phyloP scores from a whole-genome alignment of 2,888 invertebrate genomes.

The Orthosia gracilis region DNA sequence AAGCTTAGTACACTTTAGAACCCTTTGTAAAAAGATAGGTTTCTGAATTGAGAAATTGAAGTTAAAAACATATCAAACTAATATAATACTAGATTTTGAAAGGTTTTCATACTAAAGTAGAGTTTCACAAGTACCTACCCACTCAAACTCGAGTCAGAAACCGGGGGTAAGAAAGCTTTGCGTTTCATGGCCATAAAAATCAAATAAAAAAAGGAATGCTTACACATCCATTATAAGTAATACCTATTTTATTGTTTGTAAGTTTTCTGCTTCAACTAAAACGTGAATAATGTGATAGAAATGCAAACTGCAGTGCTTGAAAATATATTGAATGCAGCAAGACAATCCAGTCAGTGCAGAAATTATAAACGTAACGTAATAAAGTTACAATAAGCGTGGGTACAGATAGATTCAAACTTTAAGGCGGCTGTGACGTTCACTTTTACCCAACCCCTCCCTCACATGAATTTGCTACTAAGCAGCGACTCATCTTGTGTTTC shows the following conservation, averaged over 20 bases:
- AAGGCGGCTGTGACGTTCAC: no score
- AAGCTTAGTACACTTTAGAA: not conserved
- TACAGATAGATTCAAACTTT: no score
- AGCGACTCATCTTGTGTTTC: no score
- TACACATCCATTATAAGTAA: not conserved
- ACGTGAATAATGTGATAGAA: slow-evolving; percentile 2
- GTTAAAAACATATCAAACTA: no score
- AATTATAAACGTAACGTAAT: not conserved
- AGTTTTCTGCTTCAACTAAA: not conserved
- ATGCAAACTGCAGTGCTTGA: not conserved
- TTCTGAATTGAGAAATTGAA: no score
- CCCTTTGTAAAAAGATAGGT: not conserved
- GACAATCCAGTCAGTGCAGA: slow-evolving; percentile 9
- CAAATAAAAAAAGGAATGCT: no score
- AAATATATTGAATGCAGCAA: slow-evolving; percentile 3
- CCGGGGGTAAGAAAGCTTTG: not conserved
- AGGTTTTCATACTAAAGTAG: no score
- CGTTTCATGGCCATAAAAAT: not conserved
- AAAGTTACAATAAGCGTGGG: not conserved
- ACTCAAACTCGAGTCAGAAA: no score
- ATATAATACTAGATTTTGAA: no score
- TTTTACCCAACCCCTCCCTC: no score
- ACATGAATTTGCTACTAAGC: no score
- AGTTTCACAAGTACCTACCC: no score
- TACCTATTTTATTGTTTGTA: not conserved